phyloP scores from a whole-genome alignment of 1,140 invertebrate species.

The Phymastichus coffea region DNA sequence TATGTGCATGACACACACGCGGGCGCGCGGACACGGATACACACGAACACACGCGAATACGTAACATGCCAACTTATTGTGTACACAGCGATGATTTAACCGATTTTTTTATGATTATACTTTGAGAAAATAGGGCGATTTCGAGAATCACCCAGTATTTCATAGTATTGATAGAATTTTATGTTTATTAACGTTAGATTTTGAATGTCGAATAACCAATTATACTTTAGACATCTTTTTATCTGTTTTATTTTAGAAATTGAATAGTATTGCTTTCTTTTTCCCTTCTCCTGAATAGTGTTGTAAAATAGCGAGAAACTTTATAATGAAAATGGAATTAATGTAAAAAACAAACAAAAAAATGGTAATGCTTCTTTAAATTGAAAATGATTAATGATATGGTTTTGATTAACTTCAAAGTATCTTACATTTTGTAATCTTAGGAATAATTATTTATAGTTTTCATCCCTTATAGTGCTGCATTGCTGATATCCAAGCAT shows the following conservation, averaged over 20 bases:
- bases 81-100: constrained; percentile 28
- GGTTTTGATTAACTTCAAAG: background rate
- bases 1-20: constrained; percentile 19
- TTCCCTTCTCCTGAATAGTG: background rate
- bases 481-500: background rate
- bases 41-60: constrained; percentile 7
- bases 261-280: background rate
- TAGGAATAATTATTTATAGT: background rate
- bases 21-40: constrained; percentile 10
- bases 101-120: constrained; percentile 1
- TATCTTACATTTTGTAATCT: background rate
- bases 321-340: background rate
- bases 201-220: constrained; percentile 1
- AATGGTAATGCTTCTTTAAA: background rate
- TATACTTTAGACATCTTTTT: constrained; percentile 1
- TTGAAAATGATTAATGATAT: background rate
- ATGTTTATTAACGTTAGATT: constrained; percentile 16
- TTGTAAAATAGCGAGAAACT: background rate
- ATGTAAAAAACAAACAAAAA: background rate
- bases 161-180: constrained; percentile 17
- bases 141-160: constrained; percentile 20
- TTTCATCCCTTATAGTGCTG: background rate
- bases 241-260: background rate
- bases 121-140: constrained; percentile 9
- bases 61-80: constrained; percentile 5